These are phyloP conservation scores for Caenorhabditis latens DNA, from an alignment of 1,140 invertebrate genomes.

Conservation along the genomic window DNA sequence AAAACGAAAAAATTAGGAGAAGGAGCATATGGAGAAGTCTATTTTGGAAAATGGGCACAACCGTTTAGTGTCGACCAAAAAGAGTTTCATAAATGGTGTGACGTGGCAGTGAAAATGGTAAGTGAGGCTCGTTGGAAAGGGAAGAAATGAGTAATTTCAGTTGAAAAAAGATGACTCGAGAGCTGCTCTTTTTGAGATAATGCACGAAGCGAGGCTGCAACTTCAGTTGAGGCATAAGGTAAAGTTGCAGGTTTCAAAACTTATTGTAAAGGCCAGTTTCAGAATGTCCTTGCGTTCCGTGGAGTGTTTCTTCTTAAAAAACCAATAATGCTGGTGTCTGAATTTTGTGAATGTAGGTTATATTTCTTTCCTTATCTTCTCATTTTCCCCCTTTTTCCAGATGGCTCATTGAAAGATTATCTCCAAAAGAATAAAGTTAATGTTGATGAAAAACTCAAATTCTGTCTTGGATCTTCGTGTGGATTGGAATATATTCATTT, in stretches of 20 bases:
- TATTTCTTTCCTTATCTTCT: background rate
- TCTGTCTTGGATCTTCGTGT: slow-evolving; percentile 25
- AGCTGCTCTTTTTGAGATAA: slow-evolving; percentile 18
- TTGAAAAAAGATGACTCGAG: slow-evolving; percentile 39
- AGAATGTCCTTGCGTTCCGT: slow-evolving; percentile 46
- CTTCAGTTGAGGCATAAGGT: slow-evolving; percentile 47
- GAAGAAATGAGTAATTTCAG: background rate
- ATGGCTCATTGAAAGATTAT: slow-evolving; percentile 34
- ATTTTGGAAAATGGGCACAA: slow-evolving; percentile 31
- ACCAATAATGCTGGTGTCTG: slow-evolving; percentile 18
- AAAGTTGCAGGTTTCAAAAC: too few relatives aligned
- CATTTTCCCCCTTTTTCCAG: background rate
- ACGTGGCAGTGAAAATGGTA: slow-evolving; percentile 36
- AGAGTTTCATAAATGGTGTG: slow-evolving; percentile 47
- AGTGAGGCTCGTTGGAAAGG: background rate
- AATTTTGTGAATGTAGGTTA: slow-evolving; percentile 26
- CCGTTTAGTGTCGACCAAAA: slow-evolving; percentile 20
- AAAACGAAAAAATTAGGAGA: slow-evolving; percentile 12
- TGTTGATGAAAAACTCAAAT: slow-evolving; percentile 23
- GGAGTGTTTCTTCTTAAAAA: slow-evolving; percentile 40
- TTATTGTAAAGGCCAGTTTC: background rate
- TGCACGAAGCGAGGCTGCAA: slow-evolving; percentile 30
- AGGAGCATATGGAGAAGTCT: slow-evolving; percentile 27
- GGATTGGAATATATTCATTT: slow-evolving; percentile 48
- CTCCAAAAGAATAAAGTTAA: background rate